Percentiles rank a stretch among this genome's conserved stretches.
Evolutionary conservation across 2,113 vertebrate genomes (phyloP).

Genomic region (Lampris megalopsis): DNA sequence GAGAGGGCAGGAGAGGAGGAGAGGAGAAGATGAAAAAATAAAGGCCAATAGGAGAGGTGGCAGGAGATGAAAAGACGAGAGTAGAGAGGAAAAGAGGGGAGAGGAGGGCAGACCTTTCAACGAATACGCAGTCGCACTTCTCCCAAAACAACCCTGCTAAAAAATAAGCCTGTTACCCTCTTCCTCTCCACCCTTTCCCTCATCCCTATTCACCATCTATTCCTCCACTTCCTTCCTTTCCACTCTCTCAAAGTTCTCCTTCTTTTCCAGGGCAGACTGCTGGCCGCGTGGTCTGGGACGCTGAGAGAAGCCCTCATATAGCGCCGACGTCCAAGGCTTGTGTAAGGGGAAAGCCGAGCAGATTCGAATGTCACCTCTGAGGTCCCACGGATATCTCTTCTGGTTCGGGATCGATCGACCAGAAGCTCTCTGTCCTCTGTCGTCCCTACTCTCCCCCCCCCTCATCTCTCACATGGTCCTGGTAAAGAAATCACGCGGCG

Average conservation of each 20-base stretch:
- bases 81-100: conserved; percentile 11
- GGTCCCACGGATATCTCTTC: no score
- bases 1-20: not conserved
- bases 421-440: no score
- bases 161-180: conserved; percentile 51
- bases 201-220: conserved; percentile 25
- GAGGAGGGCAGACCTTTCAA: conserved; percentile 8
- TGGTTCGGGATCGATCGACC: no score
- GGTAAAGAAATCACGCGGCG: no score
- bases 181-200: conserved; percentile 40
- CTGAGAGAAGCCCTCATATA: no score
- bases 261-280: conserved; percentile 30
- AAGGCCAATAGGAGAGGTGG: not conserved
- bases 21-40: not conserved
- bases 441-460: no score
- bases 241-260: conserved; percentile 23
- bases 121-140: not conserved
- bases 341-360: no score
- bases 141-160: conserved; percentile 50
- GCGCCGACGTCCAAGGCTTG: no score
- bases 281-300: no score
- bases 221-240: conserved; percentile 43
- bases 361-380: no score
- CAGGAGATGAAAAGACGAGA: conserved; percentile 10
- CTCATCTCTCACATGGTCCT: no score